Evolutionary conservation across 2,888 invertebrate species (phyloP).

Genomic region (Rhynchonema sp.): DNA sequence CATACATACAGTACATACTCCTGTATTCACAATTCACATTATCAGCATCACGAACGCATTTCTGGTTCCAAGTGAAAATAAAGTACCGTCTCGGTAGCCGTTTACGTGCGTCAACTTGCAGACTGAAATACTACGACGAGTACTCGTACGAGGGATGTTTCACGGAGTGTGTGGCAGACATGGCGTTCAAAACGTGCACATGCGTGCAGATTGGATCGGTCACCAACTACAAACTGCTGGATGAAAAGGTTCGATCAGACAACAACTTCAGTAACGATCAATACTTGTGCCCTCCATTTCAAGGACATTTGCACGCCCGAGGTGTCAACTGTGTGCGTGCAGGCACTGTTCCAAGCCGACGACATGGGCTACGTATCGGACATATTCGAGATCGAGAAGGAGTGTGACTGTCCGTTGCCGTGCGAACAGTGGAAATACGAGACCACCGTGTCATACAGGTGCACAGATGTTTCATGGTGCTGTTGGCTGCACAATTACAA

Average conservation of each 20-base stretch:
- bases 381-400: conserved; percentile 3
- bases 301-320: neutral
- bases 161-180: conserved; percentile 1
- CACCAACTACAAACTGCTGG: neutral
- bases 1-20: no score
- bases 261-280: neutral
- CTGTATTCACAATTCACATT: no score
- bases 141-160: conserved; percentile 2
- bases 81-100: no score
- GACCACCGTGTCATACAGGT: neutral
- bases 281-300: neutral
- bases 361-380: conserved; percentile 4
- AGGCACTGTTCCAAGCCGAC: conserved; percentile 2
- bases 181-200: conserved; percentile 1
- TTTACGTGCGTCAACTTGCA: no score
- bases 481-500: neutral
- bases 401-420: conserved; percentile 4
- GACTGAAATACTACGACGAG: neutral
- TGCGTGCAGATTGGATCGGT: conserved; percentile 4
- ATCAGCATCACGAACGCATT: no score
- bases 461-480: neutral
- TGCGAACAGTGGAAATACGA: conserved; percentile 2
- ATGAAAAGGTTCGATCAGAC: neutral
- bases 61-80: no score
- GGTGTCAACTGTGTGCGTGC: conserved; percentile 1